Conservation (phyloP, 2,797 vertebrate species). For the Cetoscarus ocellatus region DNA sequence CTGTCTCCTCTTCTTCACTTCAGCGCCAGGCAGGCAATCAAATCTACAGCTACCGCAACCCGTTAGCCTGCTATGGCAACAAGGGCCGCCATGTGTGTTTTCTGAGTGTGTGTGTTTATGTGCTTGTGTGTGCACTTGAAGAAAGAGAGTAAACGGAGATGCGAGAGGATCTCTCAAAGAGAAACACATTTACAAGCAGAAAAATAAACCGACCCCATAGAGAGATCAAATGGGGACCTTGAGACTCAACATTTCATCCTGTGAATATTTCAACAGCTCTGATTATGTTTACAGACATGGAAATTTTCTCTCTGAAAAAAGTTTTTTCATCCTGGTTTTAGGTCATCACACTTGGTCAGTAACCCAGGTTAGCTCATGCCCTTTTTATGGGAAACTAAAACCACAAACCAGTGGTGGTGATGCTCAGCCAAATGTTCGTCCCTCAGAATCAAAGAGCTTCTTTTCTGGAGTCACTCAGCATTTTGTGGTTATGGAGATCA, state of each 20-base stretch:
- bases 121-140: conserved; percentile 5
- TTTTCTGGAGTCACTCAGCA: conserved; percentile 31
- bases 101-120: conserved; percentile 15
- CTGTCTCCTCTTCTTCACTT: conserved; percentile 97
- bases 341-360: conserved; percentile 52
- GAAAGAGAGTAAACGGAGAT: conserved; percentile 64
- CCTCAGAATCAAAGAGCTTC: conserved; percentile 50
- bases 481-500: conserved; percentile 65
- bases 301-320: conserved; percentile 46
- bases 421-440: conserved; percentile 48
- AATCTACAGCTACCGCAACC: conserved; percentile 88
- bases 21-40: conserved; percentile 95
- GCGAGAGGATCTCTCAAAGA: conserved; percentile 68
- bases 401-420: conserved; percentile 43
- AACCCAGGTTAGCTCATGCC: conserved; percentile 42
- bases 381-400: conserved; percentile 61
- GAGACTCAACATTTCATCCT: conserved; percentile 58
- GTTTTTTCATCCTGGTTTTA: conserved; percentile 47
- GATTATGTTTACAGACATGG: conserved; percentile 70
- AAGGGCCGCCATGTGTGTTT: conserved; percentile 81
- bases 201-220: conserved; percentile 56
- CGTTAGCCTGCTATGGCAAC: conserved; percentile 98
- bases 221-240: conserved; percentile 60
- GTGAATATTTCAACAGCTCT: conserved; percentile 64
- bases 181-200: conserved; percentile 52